A percentile compares a stretch with the other conserved stretches of the same genome.
These are phyloP conservation scores for Leguminivora glycinivorella DNA, from an alignment of 1,140 invertebrate species.

Conservation along the genomic window DNA sequence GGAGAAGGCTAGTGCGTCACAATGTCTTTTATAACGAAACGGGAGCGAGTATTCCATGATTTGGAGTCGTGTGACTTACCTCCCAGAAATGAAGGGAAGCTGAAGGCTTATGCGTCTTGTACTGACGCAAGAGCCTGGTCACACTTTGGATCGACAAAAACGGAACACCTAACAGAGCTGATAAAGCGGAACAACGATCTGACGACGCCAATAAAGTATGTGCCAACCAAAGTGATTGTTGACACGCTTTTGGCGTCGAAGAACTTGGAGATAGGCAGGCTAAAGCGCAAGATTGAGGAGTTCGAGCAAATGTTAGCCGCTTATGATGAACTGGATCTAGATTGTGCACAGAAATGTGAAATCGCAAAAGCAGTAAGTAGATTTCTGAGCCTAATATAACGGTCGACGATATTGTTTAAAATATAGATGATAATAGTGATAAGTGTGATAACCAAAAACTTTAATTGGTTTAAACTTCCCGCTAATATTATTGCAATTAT, in stretches of 20 bases:
- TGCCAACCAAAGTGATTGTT: slow-evolving; percentile 75
- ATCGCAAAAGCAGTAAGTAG: slow-evolving; percentile 63
- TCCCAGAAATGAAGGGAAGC: slow-evolving; percentile 67
- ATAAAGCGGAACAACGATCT: slow-evolving; percentile 70
- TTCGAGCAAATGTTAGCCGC: slow-evolving; percentile 67
- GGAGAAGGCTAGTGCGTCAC: slow-evolving; percentile 38
- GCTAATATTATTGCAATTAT: too few species aligned
- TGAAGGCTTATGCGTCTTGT: slow-evolving; percentile 70
- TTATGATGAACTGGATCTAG: slow-evolving; percentile 67
- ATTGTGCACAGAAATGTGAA: slow-evolving; percentile 67
- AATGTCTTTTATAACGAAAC: slow-evolving; percentile 74
- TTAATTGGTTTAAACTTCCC: too few species aligned
- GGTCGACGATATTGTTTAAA: slow-evolving; percentile 10
- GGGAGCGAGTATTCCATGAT: slow-evolving; percentile 70
- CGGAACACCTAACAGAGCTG: slow-evolving; percentile 68
- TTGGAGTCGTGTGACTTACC: slow-evolving; percentile 64
- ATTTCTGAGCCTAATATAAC: not conserved
- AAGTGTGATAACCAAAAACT: too few species aligned
- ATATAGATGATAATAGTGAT: not conserved
- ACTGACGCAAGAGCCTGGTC: slow-evolving; percentile 74
- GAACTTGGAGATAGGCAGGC: slow-evolving; percentile 70
- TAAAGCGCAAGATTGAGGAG: slow-evolving; percentile 69
- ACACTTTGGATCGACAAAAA: slow-evolving; percentile 66
- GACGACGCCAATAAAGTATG: slow-evolving; percentile 60
- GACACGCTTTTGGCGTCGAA: slow-evolving; percentile 73